phyloP scores from a whole-genome alignment of 2,113 vertebrate genomes.

The Dicentrarchus labrax region DNA sequence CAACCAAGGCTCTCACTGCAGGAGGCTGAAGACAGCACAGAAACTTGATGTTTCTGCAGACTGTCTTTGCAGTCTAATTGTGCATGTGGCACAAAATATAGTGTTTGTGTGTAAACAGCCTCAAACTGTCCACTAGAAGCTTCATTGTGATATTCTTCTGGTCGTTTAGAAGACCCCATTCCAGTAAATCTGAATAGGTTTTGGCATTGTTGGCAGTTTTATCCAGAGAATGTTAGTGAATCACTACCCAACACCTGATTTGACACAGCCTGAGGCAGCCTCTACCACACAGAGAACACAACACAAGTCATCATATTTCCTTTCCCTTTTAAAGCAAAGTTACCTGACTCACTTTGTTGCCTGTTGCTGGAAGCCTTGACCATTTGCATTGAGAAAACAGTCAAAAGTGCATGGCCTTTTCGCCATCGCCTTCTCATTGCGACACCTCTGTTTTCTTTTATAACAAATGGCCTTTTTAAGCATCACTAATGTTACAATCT shows the following conservation, averaged over 20 bases:
- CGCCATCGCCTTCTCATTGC: conserved; percentile 24
- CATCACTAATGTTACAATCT: conserved; percentile 11
- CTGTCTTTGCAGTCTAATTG: conserved; percentile 46
- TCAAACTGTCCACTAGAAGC: conserved; percentile 2
- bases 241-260: conserved; percentile 38
- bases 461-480: conserved; percentile 5
- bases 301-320: conserved; percentile 25
- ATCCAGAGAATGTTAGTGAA: conserved; percentile 13
- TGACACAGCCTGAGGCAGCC: conserved; percentile 37
- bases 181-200: conserved; percentile 13
- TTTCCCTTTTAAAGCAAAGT: conserved; percentile 30
- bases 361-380: conserved; percentile 20
- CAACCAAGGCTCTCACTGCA: conserved; percentile 58
- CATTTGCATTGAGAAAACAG: conserved; percentile 2
- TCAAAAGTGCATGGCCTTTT: conserved; percentile 17
- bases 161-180: conserved; percentile 2
- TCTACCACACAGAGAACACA: conserved; percentile 37
- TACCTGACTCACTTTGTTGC: conserved; percentile 24
- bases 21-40: conserved; percentile 55
- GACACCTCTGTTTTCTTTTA: conserved; percentile 25
- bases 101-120: conserved; percentile 18
- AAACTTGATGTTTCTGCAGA: conserved; percentile 21
- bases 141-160: conserved; percentile 7
- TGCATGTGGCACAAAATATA: conserved; percentile 16
- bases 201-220: conserved; percentile 10